Percentiles rank a stretch among this genome's conserved stretches.
These are phyloP conservation scores for Halcyon badia DNA, from an alignment of 2,797 vertebrate genomes.

Conservation along the genomic window DNA sequence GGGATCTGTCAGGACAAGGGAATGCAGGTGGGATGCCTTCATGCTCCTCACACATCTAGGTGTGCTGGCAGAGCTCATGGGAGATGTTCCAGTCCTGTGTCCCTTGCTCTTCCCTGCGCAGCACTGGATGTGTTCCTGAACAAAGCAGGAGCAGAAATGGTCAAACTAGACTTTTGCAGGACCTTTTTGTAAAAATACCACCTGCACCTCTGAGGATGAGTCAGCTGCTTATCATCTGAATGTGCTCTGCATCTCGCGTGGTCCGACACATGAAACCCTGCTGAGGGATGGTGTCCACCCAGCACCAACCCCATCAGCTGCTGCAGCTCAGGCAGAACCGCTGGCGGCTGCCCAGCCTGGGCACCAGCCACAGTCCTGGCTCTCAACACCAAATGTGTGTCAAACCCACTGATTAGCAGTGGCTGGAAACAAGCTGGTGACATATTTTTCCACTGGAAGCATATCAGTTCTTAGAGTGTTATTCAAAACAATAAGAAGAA, in stretches of 20 bases:
- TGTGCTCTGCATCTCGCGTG: background rate
- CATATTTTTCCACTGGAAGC: slow-evolving; percentile 7
- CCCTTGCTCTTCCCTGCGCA: background rate
- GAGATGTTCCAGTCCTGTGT: background rate
- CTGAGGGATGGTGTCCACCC: background rate
- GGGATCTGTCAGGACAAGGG: background rate
- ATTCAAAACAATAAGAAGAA: background rate
- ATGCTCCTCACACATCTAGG: background rate
- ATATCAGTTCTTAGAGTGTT: background rate
- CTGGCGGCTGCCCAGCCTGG: background rate
- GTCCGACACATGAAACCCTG: background rate
- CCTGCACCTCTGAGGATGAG: background rate
- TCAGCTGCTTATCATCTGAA: background rate
- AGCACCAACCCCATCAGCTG: background rate
- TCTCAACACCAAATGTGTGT: background rate
- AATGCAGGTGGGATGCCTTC: background rate
- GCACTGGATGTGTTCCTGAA: accelerated
- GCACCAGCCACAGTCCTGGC: background rate
- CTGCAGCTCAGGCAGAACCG: background rate
- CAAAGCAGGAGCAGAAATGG: background rate
- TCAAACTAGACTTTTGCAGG: background rate
- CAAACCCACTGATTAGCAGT: background rate
- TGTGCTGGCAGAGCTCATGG: background rate
- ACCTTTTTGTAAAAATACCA: background rate
- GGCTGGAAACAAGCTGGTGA: background rate